Base-by-base conservation (phyloP, 2,797 vertebrate genomes). In the Xenops minutus region DNA sequence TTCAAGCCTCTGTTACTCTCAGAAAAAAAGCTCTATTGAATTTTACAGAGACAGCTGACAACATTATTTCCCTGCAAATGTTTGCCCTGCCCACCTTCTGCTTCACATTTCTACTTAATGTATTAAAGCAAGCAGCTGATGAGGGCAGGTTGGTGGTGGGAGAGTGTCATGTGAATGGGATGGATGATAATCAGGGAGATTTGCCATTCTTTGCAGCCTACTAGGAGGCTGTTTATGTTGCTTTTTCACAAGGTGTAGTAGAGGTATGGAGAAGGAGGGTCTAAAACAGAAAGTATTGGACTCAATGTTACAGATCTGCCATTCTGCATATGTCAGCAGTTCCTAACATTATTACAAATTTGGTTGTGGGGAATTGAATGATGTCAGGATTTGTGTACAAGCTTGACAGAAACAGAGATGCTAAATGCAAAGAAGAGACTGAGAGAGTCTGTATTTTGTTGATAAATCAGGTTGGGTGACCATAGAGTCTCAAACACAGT, bases 31-130 rank as follows among this genome's bases (percentile, higher is more conserved):
- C 37, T 61, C 30, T 59, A 32, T 58, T 81, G 83, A 89, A 62
- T 81, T 77, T 89, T 89, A 11, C 73, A 62, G 58, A 93, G n/a
- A 69, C 85, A 93, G 76, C 83, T 95, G 92, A 90, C 27, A 29
- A 63, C 66, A 86, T 91, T 84, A 51, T 96, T 94, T 93, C 86
- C 79, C 88, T 90, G 69, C 64, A 93, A 93, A 88, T 78, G 79
- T 90, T 81, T 95, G 73, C 23, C 88, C 94, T 91, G 91, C 93
- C 96, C 72, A 96, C 96, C 86, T 96, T 96, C 94, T 95, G 94
- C 76, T 95, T 88, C 92, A 69, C 46, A 75, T 92, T 90, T 49
- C 89, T 88, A 23, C 29, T 68, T 92, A 64, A 71, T 0, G 0
- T 77, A 64, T 54, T 72, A 41, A 39, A 75, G 66, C 30, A 75